These are phyloP conservation scores for Rhorus exstirpatorius DNA, from an alignment of 2,888 invertebrate genomes.

Conservation along the genomic window DNA sequence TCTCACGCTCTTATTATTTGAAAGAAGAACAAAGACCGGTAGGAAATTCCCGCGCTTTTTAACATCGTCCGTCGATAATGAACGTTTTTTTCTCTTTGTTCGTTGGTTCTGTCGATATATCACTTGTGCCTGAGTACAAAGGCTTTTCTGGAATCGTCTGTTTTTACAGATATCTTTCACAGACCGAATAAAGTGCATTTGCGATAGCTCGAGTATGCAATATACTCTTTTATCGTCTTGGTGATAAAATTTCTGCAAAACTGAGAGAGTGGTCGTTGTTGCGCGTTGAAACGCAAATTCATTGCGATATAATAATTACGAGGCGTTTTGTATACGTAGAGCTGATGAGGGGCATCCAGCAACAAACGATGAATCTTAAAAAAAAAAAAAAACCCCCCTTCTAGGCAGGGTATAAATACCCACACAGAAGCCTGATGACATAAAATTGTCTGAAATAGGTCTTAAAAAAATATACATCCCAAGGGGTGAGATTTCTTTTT, in stretches of 20 bases:
- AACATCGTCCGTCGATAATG: constrained; percentile 41
- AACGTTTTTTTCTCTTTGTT: constrained; percentile 1
- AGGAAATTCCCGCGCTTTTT: constrained; percentile 17
- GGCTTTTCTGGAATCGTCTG: not conserved
- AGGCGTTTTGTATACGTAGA: no score
- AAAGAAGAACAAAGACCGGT: constrained; percentile 51
- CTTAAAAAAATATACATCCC: no score
- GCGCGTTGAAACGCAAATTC: constrained; percentile 1
- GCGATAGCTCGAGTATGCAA: constrained; percentile 32
- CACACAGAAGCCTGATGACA: no score
- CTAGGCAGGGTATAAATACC: no score
- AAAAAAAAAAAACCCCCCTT: no score
- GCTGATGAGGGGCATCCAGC: no score
- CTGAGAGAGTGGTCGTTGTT: not conserved
- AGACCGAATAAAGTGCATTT: constrained; percentile 15
- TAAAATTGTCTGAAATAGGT: no score
- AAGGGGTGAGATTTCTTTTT: no score
- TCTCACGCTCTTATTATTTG: constrained; percentile 5
- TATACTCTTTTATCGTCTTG: constrained; percentile 21
- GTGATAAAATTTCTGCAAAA: constrained; percentile 32
- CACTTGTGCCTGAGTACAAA: constrained; percentile 31
- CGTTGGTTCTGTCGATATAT: no score
- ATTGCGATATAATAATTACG: not conserved
- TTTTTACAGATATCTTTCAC: not conserved
- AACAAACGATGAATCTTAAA: no score